Evolutionary conservation across 1,140 invertebrate genomes (phyloP), one percentile per base, ranked within the genome.

Genomic region (Trichomalopsis sarcophagae): DNA sequence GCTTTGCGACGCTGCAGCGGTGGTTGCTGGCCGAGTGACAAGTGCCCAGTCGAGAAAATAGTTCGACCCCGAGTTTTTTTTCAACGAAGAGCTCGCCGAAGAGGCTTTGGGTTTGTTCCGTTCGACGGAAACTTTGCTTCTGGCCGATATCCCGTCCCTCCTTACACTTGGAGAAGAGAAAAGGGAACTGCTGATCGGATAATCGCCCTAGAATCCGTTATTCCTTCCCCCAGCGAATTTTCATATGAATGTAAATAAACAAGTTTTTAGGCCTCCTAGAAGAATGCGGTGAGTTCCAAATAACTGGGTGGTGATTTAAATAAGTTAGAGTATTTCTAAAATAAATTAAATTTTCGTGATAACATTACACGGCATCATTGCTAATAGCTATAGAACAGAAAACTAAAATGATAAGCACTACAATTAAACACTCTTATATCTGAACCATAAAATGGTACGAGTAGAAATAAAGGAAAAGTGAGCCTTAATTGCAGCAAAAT

Each of bases 1-100:
- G 55, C 55, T 62, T 62, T 62, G 55, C 55, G 17, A 62, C 55
- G 55, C 5, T n/a, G 55, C 40, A 44, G 40, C 14, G 50, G 27
- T 62, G 14, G 21, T 7, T 17, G 14, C 80, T 82, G 47, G 27
- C 69, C 44, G 27, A 74, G 69, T 30, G 80, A 82, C 80, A 82
- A 82, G 69, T 74, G 73, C 9, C 44, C 23, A 6, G 9, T 13
- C 21, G 47, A 50, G 68, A 68, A 71, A 81, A 81, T 81, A 81
- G n/a, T 81, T 81, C 40, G 40, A 81, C 55, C 66, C 66, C 11
- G 36, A 36, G 21, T 30, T 71, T 71, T 71, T 71, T 71, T 71
- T 27, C 21, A 3, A 21, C 17, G 55, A 62, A 62, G 4, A 62
- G 55, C 55, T 62, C 21, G 14, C 14, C 55, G 55, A 62, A 62